Conservation (phyloP, 2,113 vertebrate genomes). For the Halcyon malimbica region DNA sequence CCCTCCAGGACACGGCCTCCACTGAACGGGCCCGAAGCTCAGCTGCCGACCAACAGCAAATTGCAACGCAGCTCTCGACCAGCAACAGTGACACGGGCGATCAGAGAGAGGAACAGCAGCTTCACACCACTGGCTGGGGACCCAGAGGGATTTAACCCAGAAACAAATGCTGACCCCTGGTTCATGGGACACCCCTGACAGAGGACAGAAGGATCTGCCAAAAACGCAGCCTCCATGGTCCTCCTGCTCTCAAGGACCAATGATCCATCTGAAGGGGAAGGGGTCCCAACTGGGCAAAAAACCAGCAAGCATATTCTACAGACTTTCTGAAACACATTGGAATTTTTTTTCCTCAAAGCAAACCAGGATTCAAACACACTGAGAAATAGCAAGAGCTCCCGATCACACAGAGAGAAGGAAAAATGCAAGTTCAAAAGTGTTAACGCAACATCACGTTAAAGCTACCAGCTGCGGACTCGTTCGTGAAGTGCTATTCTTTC, state of each 20-base stretch:
- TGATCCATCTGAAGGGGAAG: not conserved
- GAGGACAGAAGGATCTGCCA: not conserved
- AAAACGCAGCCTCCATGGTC: not conserved
- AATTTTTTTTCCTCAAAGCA: not conserved
- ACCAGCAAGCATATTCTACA: not conserved
- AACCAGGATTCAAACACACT: not conserved
- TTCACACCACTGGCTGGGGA: not conserved
- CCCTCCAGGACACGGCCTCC: accelerated
- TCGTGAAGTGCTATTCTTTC: slow-evolving; percentile 70
- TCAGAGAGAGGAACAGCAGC: not conserved
- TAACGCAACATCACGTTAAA: slow-evolving; percentile 71
- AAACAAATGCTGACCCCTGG: accelerated
- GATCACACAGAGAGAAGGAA: not conserved
- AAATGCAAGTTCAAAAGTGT: not conserved
- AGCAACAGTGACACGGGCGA: accelerated
- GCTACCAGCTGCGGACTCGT: slow-evolving; percentile 80
- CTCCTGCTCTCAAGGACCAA: not conserved
- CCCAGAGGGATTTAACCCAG: not conserved
- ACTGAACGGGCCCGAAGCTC: not conserved
- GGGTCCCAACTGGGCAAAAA: not conserved
- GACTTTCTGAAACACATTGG: not conserved
- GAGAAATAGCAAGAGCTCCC: not conserved
- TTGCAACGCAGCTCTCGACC: accelerated
- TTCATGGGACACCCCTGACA: accelerated
- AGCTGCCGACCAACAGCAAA: not conserved